These are phyloP conservation scores for Eupithecia exiguata DNA, from an alignment of 2,888 invertebrate genomes.

Conservation along the genomic window DNA sequence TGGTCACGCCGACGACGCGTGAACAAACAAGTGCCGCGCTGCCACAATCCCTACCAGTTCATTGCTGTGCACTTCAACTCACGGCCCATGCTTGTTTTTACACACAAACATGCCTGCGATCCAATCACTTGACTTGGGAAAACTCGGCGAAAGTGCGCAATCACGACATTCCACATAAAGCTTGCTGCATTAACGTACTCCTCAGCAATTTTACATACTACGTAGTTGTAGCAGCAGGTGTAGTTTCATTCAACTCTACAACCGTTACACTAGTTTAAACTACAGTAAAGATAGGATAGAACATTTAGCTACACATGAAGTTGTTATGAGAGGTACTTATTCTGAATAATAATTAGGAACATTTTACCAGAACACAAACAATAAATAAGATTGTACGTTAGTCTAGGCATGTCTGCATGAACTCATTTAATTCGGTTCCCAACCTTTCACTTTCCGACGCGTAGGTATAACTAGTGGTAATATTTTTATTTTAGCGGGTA, in stretches of 20 bases:
- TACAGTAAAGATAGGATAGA: background rate
- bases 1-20: conserved; percentile 76
- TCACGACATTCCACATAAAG: conserved; percentile 43
- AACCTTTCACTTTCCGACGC: conserved; percentile 10
- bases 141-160: conserved; percentile 71
- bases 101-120: conserved; percentile 30
- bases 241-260: conserved; percentile 17
- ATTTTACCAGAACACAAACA: background rate
- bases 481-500: background rate
- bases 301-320: background rate
- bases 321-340: background rate
- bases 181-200: background rate
- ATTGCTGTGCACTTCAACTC: conserved; percentile 7
- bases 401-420: background rate
- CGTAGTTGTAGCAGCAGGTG: conserved; percentile 11
- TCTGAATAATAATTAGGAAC: background rate
- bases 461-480: background rate
- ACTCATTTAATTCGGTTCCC: background rate
- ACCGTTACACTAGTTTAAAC: conserved; percentile 10
- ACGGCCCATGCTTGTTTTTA: conserved; percentile 46
- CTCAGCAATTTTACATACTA: conserved; percentile 1
- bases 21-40: conserved; percentile 78
- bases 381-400: background rate
- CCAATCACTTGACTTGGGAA: conserved; percentile 51
- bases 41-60: conserved; percentile 29